Evolutionary conservation across 2,888 invertebrate species (phyloP).

Genomic region (Agrochola lota): DNA sequence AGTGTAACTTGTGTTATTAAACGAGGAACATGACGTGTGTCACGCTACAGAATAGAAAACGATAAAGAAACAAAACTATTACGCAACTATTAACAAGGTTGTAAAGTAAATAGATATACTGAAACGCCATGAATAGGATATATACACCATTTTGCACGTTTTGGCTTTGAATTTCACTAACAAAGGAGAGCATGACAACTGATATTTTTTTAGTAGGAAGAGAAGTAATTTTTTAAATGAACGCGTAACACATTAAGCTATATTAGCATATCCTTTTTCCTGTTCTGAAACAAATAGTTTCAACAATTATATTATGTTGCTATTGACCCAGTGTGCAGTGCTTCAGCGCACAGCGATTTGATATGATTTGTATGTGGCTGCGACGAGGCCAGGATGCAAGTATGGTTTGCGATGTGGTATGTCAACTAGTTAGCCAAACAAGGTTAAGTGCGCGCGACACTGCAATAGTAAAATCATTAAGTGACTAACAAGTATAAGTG

Average conservation of each 20-base stretch:
- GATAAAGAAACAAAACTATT: slow-evolving; percentile 75
- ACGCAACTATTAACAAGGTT: slow-evolving; percentile 74
- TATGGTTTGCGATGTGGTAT: slow-evolving; percentile 78
- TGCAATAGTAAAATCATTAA: slow-evolving; percentile 80
- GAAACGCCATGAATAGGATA: slow-evolving; percentile 64
- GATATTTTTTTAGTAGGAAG: slow-evolving; percentile 66
- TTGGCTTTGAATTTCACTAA: slow-evolving; percentile 71
- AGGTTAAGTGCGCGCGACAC: slow-evolving; percentile 82
- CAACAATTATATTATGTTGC: slow-evolving; percentile 27
- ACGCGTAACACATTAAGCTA: slow-evolving; percentile 36
- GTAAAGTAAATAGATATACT: slow-evolving; percentile 69
- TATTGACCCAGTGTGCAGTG: slow-evolving; percentile 8
- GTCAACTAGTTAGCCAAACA: slow-evolving; percentile 81
- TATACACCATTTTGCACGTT: slow-evolving; percentile 64
- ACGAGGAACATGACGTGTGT: slow-evolving; percentile 75
- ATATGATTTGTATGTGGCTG: slow-evolving; percentile 67
- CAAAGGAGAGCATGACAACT: slow-evolving; percentile 74
- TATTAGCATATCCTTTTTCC: slow-evolving; percentile 58
- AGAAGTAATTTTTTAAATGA: slow-evolving; percentile 47
- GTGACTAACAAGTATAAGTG: slow-evolving; percentile 79
- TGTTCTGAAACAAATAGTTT: slow-evolving; percentile 52
- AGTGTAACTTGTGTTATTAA: slow-evolving; percentile 61
- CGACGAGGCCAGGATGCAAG: slow-evolving; percentile 78
- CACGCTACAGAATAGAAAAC: slow-evolving; percentile 78
- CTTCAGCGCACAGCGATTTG: slow-evolving; percentile 46